Percentiles rank a stretch among this genome's conserved stretches.
Evolutionary conservation across 64 coral and sea anemone genomes (phyloP).

Genomic region (Montipora sp.): DNA sequence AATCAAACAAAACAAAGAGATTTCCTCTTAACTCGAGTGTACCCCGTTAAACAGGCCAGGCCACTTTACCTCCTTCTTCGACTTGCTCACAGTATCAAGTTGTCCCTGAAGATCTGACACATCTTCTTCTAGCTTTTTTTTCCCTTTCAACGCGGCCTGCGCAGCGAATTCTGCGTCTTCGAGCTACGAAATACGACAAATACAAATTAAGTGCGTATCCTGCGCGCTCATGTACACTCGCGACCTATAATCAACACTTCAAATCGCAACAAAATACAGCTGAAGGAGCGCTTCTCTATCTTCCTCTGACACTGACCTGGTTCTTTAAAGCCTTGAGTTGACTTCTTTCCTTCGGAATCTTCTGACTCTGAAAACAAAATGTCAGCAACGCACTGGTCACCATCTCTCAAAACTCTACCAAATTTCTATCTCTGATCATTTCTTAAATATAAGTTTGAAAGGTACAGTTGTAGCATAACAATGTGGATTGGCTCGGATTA

Average conservation of each 20-base stretch:
- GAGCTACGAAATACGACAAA: slow-evolving; percentile 26
- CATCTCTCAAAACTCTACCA: neutral
- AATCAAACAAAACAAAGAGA: no score
- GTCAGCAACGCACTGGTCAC: neutral
- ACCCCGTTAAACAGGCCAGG: no score
- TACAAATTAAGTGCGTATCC: neutral
- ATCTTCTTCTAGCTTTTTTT: slow-evolving; percentile 87
- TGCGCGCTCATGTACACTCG: neutral
- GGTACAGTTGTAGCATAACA: no score
- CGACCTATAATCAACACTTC: no score
- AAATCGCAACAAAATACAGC: neutral
- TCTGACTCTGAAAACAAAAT: slow-evolving; percentile 43
- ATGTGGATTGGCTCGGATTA: no score
- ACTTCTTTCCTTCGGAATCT: slow-evolving; percentile 83
- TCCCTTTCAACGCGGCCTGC: slow-evolving; percentile 74
- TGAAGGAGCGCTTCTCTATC: neutral
- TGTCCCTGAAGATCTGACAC: slow-evolving; percentile 83
- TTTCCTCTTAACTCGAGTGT: no score
- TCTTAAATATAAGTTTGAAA: no score
- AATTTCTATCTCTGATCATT: no score
- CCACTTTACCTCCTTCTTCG: slow-evolving; percentile 78
- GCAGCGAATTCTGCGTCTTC: slow-evolving; percentile 86
- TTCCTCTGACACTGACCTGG: slow-evolving; percentile 39
- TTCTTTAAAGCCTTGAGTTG: slow-evolving; percentile 87
- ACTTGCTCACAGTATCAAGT: slow-evolving; percentile 62